Percentiles rank a stretch among this genome's conserved stretches.
Conservation (phyloP, 2,113 vertebrate genomes). For the Suncus etruscus region DNA sequence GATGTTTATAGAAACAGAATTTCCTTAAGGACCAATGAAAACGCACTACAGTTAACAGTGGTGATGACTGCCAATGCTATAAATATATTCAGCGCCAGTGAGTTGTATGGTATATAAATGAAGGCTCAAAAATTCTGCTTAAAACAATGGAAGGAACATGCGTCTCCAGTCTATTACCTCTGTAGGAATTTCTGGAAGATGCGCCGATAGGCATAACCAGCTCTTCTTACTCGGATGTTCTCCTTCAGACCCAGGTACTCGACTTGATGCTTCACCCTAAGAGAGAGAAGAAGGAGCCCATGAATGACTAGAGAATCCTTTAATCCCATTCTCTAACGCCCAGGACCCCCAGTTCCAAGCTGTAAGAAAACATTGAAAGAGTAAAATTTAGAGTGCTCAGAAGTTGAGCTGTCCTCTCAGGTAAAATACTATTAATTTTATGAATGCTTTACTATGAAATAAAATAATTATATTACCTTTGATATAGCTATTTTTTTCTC, state of each 20-base stretch:
- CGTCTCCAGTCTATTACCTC: conserved; percentile 87
- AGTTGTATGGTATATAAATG: neutral
- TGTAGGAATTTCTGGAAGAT: conserved; percentile 97
- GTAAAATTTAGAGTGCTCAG: neutral
- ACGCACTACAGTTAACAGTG: neutral
- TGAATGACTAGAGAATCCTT: neutral
- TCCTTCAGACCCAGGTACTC: conserved; percentile 98
- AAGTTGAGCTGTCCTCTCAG: neutral
- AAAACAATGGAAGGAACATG: neutral
- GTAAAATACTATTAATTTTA: neutral
- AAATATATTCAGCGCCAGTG: neutral
- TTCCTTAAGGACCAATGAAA: conserved; percentile 24
- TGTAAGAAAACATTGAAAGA: too few relatives aligned
- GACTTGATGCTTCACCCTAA: conserved; percentile 98
- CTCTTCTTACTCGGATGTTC: conserved; percentile 97
- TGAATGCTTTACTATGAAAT: neutral
- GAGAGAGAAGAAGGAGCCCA: neutral
- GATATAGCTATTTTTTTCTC: neutral
- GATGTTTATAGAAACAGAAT: neutral
- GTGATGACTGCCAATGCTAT: neutral
- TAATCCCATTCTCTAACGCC: neutral
- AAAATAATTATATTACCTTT: neutral
- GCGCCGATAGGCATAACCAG: conserved; percentile 97
- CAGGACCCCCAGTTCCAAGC: neutral
- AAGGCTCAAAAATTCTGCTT: neutral